Evolutionary conservation across 2,888 invertebrate species (phyloP).

Genomic region (Panopea generosa): DNA sequence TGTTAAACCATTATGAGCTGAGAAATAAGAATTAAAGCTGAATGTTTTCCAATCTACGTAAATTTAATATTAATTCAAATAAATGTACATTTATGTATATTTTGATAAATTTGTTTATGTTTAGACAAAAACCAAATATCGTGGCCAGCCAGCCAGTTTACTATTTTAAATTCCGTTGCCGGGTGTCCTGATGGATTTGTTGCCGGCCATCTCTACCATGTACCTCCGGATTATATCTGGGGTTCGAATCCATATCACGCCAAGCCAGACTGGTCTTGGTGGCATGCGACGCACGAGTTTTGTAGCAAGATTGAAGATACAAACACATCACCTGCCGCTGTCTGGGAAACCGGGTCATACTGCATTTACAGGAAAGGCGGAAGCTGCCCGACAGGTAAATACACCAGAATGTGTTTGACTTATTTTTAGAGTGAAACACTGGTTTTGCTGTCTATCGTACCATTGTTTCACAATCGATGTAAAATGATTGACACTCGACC

Average conservation of each 20-base stretch:
- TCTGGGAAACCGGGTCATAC: slow-evolving; percentile 21
- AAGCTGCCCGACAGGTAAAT: slow-evolving; percentile 23
- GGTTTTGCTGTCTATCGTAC: too few species aligned
- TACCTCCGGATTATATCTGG: slow-evolving; percentile 21
- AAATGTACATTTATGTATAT: too few species aligned
- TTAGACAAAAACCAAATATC: too few species aligned
- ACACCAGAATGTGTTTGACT: too few species aligned
- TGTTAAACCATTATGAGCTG: too few species aligned
- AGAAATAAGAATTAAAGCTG: too few species aligned
- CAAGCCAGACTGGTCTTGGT: slow-evolving; percentile 18
- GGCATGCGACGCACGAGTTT: slow-evolving; percentile 11
- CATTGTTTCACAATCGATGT: too few species aligned
- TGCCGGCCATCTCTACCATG: slow-evolving; percentile 15
- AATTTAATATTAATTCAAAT: too few species aligned
- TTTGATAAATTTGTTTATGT: too few species aligned
- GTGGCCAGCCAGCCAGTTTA: slow-evolving; percentile 24
- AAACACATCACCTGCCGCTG: not conserved
- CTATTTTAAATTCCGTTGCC: slow-evolving; percentile 16
- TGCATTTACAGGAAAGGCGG: slow-evolving; percentile 32
- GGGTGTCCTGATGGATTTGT: slow-evolving; percentile 23
- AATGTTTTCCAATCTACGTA: too few species aligned
- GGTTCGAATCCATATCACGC: slow-evolving; percentile 18
- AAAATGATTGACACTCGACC: too few species aligned
- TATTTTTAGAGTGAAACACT: too few species aligned
- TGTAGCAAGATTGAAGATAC: slow-evolving; percentile 13